Evolutionary conservation across 2,888 invertebrate species (phyloP).

Genomic region (Netelia inedita): DNA sequence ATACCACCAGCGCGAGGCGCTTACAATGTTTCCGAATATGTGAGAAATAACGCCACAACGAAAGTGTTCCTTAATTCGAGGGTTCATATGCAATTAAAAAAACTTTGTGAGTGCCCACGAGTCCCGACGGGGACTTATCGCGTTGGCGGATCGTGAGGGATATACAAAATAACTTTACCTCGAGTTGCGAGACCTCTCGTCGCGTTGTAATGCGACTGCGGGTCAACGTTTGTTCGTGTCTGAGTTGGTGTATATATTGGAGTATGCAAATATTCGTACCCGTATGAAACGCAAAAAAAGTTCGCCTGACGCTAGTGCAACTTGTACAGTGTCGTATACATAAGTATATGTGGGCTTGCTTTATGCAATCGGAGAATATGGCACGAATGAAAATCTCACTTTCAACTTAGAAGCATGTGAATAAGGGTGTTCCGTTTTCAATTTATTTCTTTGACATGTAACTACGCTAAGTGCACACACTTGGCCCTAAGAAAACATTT

Average conservation of each 20-base stretch:
- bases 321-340: not conserved
- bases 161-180: conserved; percentile 49
- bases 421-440: not conserved
- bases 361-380: conserved; percentile 16
- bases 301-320: not conserved
- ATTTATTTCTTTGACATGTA: too few species aligned
- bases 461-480: too few species aligned
- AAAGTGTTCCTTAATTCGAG: conserved; percentile 29
- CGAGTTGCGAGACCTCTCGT: conserved; percentile 19
- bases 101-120: conserved; percentile 28
- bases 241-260: conserved; percentile 55
- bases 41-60: conserved; percentile 17
- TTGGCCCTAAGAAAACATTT: too few species aligned
- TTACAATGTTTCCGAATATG: conserved; percentile 1
- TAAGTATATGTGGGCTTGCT: not conserved
- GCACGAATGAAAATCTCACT: conserved; percentile 2
- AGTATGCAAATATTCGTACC: conserved; percentile 63
- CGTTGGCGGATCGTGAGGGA: conserved; percentile 35
- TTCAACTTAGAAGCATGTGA: not conserved
- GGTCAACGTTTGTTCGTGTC: conserved; percentile 43
- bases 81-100: conserved; percentile 42
- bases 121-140: conserved; percentile 15
- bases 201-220: conserved; percentile 22
- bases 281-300: conserved; percentile 31
- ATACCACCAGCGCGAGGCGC: not conserved